A percentile compares a stretch with the other conserved stretches of the same genome.
phyloP scores from a whole-genome alignment of 2,113 vertebrate genomes.

The Rhinolophus sinicus region DNA sequence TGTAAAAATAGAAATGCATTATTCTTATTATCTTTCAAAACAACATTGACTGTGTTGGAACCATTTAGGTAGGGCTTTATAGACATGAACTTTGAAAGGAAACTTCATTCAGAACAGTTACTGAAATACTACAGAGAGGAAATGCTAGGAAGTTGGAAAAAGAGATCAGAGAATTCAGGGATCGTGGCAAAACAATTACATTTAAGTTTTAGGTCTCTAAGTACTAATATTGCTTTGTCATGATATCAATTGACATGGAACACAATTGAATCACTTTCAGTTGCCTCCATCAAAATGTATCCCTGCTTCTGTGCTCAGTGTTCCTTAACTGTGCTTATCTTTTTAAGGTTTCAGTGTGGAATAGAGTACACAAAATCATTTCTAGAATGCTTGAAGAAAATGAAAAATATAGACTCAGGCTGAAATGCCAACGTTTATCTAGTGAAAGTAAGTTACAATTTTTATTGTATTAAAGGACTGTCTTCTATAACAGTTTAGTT shows the following conservation, averaged over 20 bases:
- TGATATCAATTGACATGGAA: background rate
- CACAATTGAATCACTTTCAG: background rate
- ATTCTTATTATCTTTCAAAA: slow-evolving; percentile 37
- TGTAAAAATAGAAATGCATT: background rate
- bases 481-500: background rate
- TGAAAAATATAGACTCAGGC: slow-evolving; percentile 87
- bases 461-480: background rate
- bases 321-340: slow-evolving; percentile 55
- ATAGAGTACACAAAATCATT: slow-evolving; percentile 89
- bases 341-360: slow-evolving; percentile 85
- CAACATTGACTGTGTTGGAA: slow-evolving; percentile 16
- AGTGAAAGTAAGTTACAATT: slow-evolving; percentile 77
- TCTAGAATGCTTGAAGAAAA: slow-evolving; percentile 94
- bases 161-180: background rate
- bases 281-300: background rate
- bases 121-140: background rate
- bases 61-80: background rate
- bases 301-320: background rate
- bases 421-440: slow-evolving; percentile 79
- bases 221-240: background rate
- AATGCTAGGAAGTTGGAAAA: background rate
- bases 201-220: background rate
- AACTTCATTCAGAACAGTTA: background rate
- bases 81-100: background rate
- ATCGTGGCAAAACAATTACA: background rate